phyloP scores from a whole-genome alignment of 2,888 invertebrate genomes.

The Pedicia rivosa region DNA sequence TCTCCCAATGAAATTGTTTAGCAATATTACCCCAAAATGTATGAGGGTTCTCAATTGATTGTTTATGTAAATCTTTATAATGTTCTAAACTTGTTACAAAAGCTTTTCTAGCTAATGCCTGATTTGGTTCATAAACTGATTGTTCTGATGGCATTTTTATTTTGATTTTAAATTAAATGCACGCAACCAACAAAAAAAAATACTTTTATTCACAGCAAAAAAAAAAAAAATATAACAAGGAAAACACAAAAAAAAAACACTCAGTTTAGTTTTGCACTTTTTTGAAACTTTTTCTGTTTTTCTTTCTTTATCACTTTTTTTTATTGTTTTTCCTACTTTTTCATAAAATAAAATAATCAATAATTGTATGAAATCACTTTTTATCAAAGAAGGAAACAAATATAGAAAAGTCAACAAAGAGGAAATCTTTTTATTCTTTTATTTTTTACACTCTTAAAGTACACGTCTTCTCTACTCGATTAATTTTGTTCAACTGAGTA shows the following conservation, averaged over 20 bases:
- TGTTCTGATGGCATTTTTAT: constrained; percentile 39
- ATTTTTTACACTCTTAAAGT: no score
- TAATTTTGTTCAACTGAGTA: no score
- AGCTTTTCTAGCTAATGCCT: constrained; percentile 38
- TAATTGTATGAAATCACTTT: no score
- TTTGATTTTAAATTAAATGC: not conserved
- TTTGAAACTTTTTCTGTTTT: no score
- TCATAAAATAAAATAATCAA: no score
- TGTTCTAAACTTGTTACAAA: constrained; percentile 54
- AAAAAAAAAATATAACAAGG: constrained; percentile 1
- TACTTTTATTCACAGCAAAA: constrained; percentile 1
- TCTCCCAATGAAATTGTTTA: constrained; percentile 89
- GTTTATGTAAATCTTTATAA: constrained; percentile 68
- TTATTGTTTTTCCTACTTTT: no score
- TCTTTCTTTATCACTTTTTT: no score
- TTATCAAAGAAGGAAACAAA: no score
- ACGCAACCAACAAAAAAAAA: not conserved
- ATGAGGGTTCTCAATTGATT: constrained; percentile 75
- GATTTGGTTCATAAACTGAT: constrained; percentile 40
- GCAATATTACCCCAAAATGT: constrained; percentile 88
- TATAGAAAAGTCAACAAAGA: no score
- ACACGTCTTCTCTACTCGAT: no score
- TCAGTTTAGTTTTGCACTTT: no score
- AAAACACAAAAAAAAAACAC: constrained; percentile 1
- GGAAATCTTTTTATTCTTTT: no score